Base-by-base conservation (phyloP, 2,888 invertebrate species). In the Camponotus fellah region DNA sequence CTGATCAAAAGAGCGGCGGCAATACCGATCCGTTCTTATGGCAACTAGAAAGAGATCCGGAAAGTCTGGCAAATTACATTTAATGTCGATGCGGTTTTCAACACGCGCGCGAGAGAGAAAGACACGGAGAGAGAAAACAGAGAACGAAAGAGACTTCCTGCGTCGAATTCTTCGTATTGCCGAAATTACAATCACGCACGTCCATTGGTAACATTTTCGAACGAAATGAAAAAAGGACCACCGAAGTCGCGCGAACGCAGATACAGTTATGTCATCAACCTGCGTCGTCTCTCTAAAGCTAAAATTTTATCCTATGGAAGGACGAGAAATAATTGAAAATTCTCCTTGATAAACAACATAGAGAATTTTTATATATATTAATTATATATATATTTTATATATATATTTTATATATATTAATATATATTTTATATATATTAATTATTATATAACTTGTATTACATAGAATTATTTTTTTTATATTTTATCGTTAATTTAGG, bases 221-320 rank as follows among this genome's bases (percentile, higher is more conserved):
- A 5, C 32, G 17, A 34, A 58, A 76, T 26, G 21, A 71, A 68
- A 69, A 68, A 82, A 82, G 9, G 66, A 40, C 75, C 46, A 76
- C 32, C 60, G 14, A 21, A 40, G 68, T 60, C n/a, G 71, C 49
- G 49, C 49, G 6, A 17, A 77, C 32, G 58, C 14, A 26, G 40
- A 40, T 85, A 89, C 85, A 86, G 87, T 89, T 89, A 87, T 77
- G 74, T 87, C 84, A 83, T 85, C 71, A 68, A 83, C 49, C 65
- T 81, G 64, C 62, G 71, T 77, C 43, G 21, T 4, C 9, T 34
- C 40, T 53, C 60, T 26, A 26, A 26, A 74, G 82, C 4, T 40
- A 82, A 87, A 85, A 65, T 82, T 62, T 32, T 17, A n/a, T 8
- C 62, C 3, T 17, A 60, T 40, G 32, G 0, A 53, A 46, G 49